Base-by-base conservation (phyloP, 2,888 invertebrate species). In the Nemotelus nigrinus region DNA sequence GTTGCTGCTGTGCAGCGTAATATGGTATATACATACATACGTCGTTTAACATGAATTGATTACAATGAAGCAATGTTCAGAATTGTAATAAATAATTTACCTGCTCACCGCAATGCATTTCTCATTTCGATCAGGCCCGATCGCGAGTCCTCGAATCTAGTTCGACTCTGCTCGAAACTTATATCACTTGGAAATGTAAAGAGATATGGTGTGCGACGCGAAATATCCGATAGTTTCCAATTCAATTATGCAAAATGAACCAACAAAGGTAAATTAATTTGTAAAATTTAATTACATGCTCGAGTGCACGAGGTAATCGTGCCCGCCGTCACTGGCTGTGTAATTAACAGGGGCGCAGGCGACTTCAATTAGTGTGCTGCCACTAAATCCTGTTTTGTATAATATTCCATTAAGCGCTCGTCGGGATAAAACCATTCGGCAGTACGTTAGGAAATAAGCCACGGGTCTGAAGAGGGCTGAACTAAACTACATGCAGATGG, bases 241-340 rank as follows among this genome's bases (percentile, higher is more conserved):
- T 79, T 79, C 70, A 79, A 77, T 79, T 77, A 79, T 77, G 77
- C 79, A 77, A 74, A 76, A 77, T 75, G 74, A 79, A 65, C 77
- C 79, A 65, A 68, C 74, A 77, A 77, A 77, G 77, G 79, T 77
- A 77, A 79, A 79, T 79, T 77, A 79, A 79, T 79, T 79, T 67
- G 74, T 67, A 77, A 79, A 79, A 79, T 77, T 74, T 79, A 79
- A 79, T 79, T 79, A 79, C 70, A 77, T 55, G 79, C 74, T 77
- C 74, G 72, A 74, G 76, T 74, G 67, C 77, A 77, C 70, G 47
- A 57, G 78, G 77, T 63, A 74, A 74, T 74, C 63, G 63, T 60
- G 47, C 60, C 50, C 48, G 48, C 57, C 71, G 71, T 71, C 76
- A 78, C 70, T 71, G 78, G 71, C 78, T 71, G 76, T 78, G 65